Percentiles rank a stretch among this genome's conserved stretches.
These are phyloP conservation scores for Lasiurus cinereus DNA, from an alignment of 2,113 vertebrate genomes.

Conservation along the genomic window DNA sequence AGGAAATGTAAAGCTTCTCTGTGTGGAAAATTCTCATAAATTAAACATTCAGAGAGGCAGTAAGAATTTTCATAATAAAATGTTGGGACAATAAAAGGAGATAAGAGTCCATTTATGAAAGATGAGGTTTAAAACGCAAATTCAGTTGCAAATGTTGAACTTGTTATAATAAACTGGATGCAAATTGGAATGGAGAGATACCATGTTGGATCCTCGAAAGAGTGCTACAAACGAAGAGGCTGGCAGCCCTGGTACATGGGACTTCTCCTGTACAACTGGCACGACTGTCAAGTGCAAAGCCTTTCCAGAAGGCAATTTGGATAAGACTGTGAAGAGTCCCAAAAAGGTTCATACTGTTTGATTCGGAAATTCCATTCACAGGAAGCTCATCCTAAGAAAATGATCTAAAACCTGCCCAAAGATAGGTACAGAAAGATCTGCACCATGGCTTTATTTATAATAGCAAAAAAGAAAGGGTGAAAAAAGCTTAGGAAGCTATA, in stretches of 20 bases:
- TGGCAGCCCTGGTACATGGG: fast-evolving
- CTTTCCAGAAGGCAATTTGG: constrained; percentile 63
- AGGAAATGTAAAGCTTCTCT: constrained; percentile 38
- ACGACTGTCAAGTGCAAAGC: constrained; percentile 46
- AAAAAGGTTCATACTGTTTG: constrained; percentile 33
- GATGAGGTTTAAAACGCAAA: constrained; percentile 66
- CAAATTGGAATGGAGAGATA: constrained; percentile 5
- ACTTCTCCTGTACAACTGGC: not conserved
- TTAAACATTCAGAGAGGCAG: constrained; percentile 70
- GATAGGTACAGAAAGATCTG: not conserved
- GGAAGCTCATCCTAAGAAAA: constrained; percentile 60
- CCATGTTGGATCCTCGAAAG: not conserved
- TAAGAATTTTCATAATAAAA: constrained; percentile 71
- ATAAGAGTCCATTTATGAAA: constrained; percentile 72
- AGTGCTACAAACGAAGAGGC: not conserved
- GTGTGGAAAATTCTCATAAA: constrained; percentile 73
- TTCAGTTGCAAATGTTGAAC: constrained; percentile 61
- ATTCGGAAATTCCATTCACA: constrained; percentile 61
- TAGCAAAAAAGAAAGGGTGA: not conserved
- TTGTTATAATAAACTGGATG: constrained; percentile 34
- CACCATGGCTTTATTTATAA: not conserved
- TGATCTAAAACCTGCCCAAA: constrained; percentile 11
- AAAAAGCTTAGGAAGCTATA: not conserved
- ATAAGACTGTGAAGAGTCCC: constrained; percentile 61
- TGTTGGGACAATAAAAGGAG: constrained; percentile 65